Percentiles rank a stretch among this genome's conserved stretches.
phyloP scores from a whole-genome alignment of 2,888 invertebrate species.

The Mesopsocus fuscifrons region DNA sequence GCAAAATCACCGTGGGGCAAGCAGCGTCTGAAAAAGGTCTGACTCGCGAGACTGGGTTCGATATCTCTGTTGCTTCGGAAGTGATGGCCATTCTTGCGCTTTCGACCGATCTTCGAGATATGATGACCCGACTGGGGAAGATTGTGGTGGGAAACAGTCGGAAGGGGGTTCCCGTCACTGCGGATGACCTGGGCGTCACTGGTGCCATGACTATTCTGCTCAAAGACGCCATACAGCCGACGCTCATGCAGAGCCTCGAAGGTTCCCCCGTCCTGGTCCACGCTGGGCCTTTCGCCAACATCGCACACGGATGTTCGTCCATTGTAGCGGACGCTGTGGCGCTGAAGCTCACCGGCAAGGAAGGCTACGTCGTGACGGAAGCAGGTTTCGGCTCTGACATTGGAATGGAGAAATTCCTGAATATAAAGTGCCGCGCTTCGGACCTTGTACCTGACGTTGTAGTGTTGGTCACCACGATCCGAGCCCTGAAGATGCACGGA shows the following conservation, averaged over 20 bases:
- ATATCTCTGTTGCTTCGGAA: constrained; percentile 93
- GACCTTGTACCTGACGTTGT: constrained; percentile 71
- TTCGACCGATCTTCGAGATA: constrained; percentile 63
- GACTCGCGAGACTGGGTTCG: constrained; percentile 66
- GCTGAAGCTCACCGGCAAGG: constrained; percentile 68
- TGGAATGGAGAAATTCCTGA: constrained; percentile 20
- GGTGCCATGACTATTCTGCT: constrained; percentile 74
- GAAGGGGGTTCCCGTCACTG: constrained; percentile 60
- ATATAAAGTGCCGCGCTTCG: constrained; percentile 68
- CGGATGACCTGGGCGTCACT: constrained; percentile 85
- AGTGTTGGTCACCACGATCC: constrained; percentile 79
- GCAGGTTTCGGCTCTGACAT: constrained; percentile 45
- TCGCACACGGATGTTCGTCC: constrained; percentile 63
- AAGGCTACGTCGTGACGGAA: constrained; percentile 41
- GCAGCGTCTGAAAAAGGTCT: constrained; percentile 80
- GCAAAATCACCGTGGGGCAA: constrained; percentile 66
- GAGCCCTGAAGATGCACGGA: constrained; percentile 98
- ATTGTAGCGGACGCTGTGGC: constrained; percentile 88
- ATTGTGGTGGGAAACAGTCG: constrained; percentile 85
- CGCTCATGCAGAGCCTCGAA: constrained; percentile 41
- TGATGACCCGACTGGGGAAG: constrained; percentile 65
- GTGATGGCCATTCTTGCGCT: constrained; percentile 96
- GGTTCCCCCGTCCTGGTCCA: constrained; percentile 40
- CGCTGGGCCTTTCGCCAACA: constrained; percentile 44
- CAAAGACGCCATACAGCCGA: constrained; percentile 39